Percentiles rank a stretch among this genome's conserved stretches.
These are phyloP conservation scores for Micropoecilia bifurca DNA, from an alignment of 2,797 vertebrate genomes.

Conservation along the genomic window DNA sequence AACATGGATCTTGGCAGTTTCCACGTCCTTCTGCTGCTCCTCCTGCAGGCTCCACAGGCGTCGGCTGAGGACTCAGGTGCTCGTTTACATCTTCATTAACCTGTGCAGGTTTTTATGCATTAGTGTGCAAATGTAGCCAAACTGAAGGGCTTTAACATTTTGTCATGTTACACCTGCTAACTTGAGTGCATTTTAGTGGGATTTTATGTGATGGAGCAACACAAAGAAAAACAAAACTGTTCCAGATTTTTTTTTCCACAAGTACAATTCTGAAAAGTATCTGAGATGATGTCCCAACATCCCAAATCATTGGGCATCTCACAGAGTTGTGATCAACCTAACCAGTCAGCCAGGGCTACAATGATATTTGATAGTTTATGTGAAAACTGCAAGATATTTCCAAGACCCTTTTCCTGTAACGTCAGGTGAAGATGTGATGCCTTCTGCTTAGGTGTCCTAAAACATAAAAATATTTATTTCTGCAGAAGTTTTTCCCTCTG, in stretches of 20 bases:
- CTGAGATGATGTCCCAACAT: not conserved
- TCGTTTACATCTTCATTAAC: not conserved
- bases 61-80: constrained; percentile 77
- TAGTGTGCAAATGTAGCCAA: not conserved
- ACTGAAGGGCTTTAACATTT: not conserved
- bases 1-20: constrained; percentile 80
- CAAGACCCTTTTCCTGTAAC: not conserved
- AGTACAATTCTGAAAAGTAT: not conserved
- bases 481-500: not conserved
- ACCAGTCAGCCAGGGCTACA: not conserved
- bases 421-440: not conserved
- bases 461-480: not conserved
- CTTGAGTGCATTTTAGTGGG: not conserved
- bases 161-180: not conserved
- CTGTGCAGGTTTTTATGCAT: not conserved
- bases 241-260: not conserved
- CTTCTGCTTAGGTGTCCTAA: not conserved
- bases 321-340: not conserved
- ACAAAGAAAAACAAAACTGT: not conserved
- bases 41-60: constrained; percentile 71
- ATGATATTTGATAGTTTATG: not conserved
- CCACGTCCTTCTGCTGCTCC: constrained; percentile 76
- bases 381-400: not conserved
- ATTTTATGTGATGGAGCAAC: not conserved
- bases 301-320: not conserved